Conservation (phyloP, 2,113 vertebrate genomes). For the Mesoclemmys tuberculata region DNA sequence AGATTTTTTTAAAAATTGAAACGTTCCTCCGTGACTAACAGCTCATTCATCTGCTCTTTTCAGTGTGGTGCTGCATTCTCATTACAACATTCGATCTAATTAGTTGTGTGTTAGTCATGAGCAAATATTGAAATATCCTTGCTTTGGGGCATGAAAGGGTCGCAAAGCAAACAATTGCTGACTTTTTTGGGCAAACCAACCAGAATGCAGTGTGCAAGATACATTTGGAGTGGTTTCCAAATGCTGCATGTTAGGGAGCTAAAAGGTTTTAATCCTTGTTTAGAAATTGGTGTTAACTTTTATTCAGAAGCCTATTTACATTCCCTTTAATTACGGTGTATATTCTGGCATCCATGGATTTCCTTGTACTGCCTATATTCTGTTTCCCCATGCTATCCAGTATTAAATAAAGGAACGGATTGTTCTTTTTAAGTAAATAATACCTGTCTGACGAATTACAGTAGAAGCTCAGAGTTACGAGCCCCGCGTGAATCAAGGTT, state of each 20-base stretch:
- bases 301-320: neutral
- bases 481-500: no score
- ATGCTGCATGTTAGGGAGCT: neutral
- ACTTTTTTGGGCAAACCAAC: slow-evolving; percentile 8
- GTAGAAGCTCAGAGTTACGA: no score
- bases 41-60: slow-evolving; percentile 45
- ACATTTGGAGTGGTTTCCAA: slow-evolving; percentile 2
- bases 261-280: neutral
- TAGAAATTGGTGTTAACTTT: neutral
- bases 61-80: neutral
- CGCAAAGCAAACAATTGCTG: slow-evolving; percentile 1
- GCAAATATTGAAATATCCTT: neutral
- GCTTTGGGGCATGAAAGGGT: slow-evolving; percentile 10
- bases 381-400: neutral
- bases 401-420: neutral
- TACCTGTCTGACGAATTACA: neutral
- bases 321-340: neutral
- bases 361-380: neutral
- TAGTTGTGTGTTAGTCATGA: neutral
- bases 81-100: slow-evolving; percentile 8
- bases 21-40: slow-evolving; percentile 23
- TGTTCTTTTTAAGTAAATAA: neutral
- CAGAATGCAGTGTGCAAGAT: neutral
- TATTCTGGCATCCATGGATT: neutral
- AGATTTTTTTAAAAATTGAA: neutral